Conservation (phyloP, 2,797 vertebrate species). For the Hippopotamyrus pictus region DNA sequence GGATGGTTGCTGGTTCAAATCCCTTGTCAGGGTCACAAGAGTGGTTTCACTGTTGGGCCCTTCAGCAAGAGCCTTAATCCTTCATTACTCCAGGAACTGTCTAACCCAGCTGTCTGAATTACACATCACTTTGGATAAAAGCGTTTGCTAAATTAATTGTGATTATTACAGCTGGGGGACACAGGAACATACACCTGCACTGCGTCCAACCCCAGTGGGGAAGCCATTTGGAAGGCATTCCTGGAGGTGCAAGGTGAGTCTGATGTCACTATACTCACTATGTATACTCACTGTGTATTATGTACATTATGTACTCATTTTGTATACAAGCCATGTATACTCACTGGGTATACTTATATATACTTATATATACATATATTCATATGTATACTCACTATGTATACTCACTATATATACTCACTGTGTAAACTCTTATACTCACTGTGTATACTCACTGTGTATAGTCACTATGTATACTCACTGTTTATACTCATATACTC, state of each 20-base stretch:
- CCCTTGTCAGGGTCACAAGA: background rate
- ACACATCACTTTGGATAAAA: background rate
- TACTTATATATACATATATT: no score
- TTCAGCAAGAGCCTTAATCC: background rate
- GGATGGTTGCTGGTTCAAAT: background rate
- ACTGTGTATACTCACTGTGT: background rate
- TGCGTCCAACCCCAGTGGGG: conserved; percentile 88
- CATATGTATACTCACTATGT: background rate
- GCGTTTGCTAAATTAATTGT: background rate
- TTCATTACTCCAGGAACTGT: background rate
- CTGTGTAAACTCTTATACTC: background rate
- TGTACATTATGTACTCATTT: no score
- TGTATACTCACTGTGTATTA: background rate
- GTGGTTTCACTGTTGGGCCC: background rate
- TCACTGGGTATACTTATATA: background rate
- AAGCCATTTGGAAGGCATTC: conserved; percentile 89
- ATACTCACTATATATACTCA: no score
- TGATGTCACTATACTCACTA: background rate
- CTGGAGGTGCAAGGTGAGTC: conserved; percentile 89
- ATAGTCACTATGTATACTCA: background rate
- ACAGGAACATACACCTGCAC: conserved; percentile 89
- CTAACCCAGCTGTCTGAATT: background rate
- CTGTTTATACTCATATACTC: background rate
- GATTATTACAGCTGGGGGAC: conserved; percentile 75
- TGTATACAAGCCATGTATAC: background rate